These are phyloP conservation scores for Drosophila eugracilis DNA, from an alignment of 1,140 invertebrate genomes.

Conservation along the genomic window DNA sequence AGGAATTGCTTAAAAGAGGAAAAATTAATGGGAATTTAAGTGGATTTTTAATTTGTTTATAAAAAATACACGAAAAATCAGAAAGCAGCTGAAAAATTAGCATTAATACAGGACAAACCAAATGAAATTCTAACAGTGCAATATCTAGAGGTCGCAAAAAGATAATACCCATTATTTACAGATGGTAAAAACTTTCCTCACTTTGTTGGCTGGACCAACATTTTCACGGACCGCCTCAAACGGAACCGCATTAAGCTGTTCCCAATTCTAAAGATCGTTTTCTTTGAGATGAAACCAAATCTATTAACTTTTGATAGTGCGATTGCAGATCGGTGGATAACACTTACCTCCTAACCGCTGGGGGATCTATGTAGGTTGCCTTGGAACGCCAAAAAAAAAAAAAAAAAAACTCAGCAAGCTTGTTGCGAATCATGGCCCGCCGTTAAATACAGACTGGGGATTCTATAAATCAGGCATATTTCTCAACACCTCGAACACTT, in stretches of 20 bases:
- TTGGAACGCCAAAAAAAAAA: conserved; percentile 41
- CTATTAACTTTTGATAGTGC: conserved; percentile 41
- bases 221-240: conserved; percentile 13
- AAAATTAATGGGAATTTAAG: neutral
- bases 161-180: neutral
- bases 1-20: neutral
- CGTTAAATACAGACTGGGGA: conserved; percentile 71
- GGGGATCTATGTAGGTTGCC: conserved; percentile 59
- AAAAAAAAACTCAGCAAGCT: conserved; percentile 21
- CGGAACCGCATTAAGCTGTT: conserved; percentile 13
- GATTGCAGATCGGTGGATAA: neutral
- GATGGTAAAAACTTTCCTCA: neutral
- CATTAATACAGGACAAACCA: neutral
- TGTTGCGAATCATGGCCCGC: conserved; percentile 40
- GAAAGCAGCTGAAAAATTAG: too few relatives aligned
- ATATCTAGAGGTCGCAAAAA: neutral
- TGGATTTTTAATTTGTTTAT: too few relatives aligned
- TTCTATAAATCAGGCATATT: conserved; percentile 79
- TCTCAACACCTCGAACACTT: conserved; percentile 66
- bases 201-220: conserved; percentile 14
- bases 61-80: too few relatives aligned
- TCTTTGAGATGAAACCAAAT: conserved; percentile 14
- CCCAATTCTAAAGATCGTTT: conserved; percentile 11
- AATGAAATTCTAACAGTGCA: too few relatives aligned
- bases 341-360: too few relatives aligned